Percentiles rank a stretch among this genome's conserved stretches.
Conservation (phyloP, 2,888 invertebrate species). For the Drosophila prolongata region DNA sequence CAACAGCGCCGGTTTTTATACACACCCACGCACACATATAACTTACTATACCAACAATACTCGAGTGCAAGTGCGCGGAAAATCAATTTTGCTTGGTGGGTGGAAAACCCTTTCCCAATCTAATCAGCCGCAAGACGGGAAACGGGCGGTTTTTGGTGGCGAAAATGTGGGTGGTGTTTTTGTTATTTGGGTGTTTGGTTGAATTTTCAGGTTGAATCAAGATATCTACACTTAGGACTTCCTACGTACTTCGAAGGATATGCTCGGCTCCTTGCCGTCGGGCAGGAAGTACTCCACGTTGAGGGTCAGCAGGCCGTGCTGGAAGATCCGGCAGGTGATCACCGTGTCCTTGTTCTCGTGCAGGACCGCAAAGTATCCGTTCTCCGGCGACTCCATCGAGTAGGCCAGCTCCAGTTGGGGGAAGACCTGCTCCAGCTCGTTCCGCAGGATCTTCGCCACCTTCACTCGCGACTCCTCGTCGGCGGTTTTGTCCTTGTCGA, state of each 20-base stretch:
- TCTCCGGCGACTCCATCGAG: constrained; percentile 88
- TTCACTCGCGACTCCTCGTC: constrained; percentile 88
- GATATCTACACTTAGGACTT: not conserved
- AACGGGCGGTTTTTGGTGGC: not conserved
- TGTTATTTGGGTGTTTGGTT: not conserved
- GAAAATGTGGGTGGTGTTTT: constrained; percentile 10
- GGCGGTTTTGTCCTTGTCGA: constrained; percentile 88
- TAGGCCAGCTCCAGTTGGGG: constrained; percentile 89
- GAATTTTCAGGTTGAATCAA: not conserved
- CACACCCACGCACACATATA: constrained; percentile 6
- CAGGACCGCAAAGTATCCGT: constrained; percentile 89
- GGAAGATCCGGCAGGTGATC: constrained; percentile 89
- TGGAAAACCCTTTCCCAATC: constrained; percentile 35
- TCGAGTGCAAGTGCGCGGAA: constrained; percentile 48
- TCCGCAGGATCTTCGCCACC: constrained; percentile 88
- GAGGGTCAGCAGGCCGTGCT: constrained; percentile 89
- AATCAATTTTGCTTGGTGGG: constrained; percentile 60
- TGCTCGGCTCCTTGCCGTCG: constrained; percentile 89
- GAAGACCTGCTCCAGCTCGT: constrained; percentile 89
- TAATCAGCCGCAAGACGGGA: constrained; percentile 5
- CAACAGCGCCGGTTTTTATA: constrained; percentile 8
- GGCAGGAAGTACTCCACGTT: constrained; percentile 93
- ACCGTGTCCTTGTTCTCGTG: constrained; percentile 89
- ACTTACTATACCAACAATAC: not conserved
- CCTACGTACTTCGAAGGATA: constrained; percentile 90